Evolutionary conservation across 1,140 invertebrate genomes (phyloP).

Genomic region (Lasioglossum albipes): DNA sequence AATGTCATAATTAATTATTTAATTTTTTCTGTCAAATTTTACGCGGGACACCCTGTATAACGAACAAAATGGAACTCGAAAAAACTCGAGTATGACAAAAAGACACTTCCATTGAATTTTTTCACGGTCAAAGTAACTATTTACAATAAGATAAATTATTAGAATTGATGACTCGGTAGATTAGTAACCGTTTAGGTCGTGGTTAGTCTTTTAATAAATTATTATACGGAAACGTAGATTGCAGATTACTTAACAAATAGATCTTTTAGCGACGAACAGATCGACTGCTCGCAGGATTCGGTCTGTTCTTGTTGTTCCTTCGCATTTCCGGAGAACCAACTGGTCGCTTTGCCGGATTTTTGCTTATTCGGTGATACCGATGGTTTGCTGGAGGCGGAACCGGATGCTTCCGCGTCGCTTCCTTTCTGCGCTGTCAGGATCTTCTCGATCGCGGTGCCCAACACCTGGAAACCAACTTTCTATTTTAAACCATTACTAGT

Average conservation of each 20-base stretch:
- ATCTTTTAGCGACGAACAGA: conserved; percentile 90
- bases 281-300: conserved; percentile 86
- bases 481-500: neutral
- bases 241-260: conserved; percentile 87
- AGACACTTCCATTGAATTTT: neutral
- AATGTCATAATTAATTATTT: too few relatives aligned
- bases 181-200: conserved; percentile 24
- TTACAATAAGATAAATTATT: neutral
- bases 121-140: neutral
- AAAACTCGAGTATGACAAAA: neutral
- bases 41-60: too few relatives aligned
- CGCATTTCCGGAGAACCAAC: conserved; percentile 81
- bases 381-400: conserved; percentile 70
- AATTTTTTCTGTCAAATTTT: too few relatives aligned
- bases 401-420: conserved; percentile 77
- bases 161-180: neutral
- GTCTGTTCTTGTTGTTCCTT: conserved; percentile 83
- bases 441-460: conserved; percentile 90
- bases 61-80: neutral
- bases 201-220: conserved; percentile 25
- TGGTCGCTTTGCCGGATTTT: conserved; percentile 71
- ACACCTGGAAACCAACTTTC: conserved; percentile 73
- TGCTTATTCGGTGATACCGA: conserved; percentile 73
- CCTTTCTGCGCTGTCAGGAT: conserved; percentile 82
- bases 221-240: conserved; percentile 7